phyloP scores from a whole-genome alignment of 2,888 invertebrate species.

The Lycophotia porphyrea region DNA sequence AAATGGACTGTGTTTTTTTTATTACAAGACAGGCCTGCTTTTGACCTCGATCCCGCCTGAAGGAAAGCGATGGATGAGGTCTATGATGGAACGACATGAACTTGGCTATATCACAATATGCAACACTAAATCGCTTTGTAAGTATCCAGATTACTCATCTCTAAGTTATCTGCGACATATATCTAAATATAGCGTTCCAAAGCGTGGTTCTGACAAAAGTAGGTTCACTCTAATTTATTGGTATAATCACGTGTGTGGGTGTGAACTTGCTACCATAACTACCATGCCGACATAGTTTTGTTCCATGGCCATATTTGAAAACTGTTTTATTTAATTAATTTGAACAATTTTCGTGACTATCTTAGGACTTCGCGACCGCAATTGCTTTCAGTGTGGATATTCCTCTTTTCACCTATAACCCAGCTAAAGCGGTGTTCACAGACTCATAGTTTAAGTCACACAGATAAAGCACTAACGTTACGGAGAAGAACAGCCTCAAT shows the following conservation, averaged over 20 bases:
- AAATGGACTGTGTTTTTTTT: slow-evolving; percentile 20
- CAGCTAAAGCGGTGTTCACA: slow-evolving; percentile 17
- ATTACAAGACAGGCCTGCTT: too few relatives aligned
- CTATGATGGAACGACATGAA: too few relatives aligned
- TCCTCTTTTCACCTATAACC: slow-evolving; percentile 21
- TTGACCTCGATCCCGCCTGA: too few relatives aligned
- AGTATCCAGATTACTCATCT: slow-evolving; percentile 50
- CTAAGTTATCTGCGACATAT: slow-evolving; percentile 31
- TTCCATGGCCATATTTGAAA: slow-evolving; percentile 37
- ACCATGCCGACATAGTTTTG: slow-evolving; percentile 42
- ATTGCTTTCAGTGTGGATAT: slow-evolving; percentile 36
- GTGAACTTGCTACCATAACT: slow-evolving; percentile 44
- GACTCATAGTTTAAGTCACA: neutral
- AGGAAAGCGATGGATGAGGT: too few relatives aligned
- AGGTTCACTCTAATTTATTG: slow-evolving; percentile 51
- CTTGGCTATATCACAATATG: slow-evolving; percentile 29
- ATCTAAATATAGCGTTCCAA: slow-evolving; percentile 47
- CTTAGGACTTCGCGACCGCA: slow-evolving; percentile 11
- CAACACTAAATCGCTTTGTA: slow-evolving; percentile 32
- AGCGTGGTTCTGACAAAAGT: slow-evolving; percentile 48
- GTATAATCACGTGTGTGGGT: slow-evolving; percentile 50
- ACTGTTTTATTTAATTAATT: slow-evolving; percentile 37
- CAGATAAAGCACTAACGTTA: neutral
- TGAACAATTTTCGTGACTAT: slow-evolving; percentile 21
- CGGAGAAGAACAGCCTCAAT: neutral